phyloP scores from a whole-genome alignment of 2,113 vertebrate genomes.

The Madoqua kirkii region DNA sequence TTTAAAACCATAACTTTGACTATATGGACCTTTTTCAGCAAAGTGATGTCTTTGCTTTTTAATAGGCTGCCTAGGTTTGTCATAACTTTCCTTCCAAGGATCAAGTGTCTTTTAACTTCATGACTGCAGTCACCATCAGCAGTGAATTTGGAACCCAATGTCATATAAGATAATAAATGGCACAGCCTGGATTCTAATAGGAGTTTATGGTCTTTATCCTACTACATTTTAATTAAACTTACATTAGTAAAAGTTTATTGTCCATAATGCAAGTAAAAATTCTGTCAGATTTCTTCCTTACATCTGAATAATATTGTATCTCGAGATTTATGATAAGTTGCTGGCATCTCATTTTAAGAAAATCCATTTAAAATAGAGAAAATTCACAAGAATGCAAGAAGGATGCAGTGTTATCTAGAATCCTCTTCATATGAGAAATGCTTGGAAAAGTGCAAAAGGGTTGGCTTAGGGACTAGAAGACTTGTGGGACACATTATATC shows the following conservation, averaged over 20 bases:
- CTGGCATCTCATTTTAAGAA: neutral
- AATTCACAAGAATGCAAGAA: neutral
- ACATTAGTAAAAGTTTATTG: neutral
- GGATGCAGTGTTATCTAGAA: neutral
- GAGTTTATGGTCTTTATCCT: neutral
- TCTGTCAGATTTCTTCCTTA: neutral
- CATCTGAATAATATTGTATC: neutral
- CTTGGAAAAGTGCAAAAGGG: neutral
- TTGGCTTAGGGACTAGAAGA: neutral
- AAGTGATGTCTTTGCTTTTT: neutral
- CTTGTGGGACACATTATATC: neutral
- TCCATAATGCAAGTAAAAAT: neutral
- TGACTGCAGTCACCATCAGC: neutral
- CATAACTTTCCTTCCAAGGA: neutral
- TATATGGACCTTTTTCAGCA: neutral
- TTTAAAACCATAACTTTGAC: neutral
- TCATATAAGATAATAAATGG: neutral
- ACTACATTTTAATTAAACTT: neutral
- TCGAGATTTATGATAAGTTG: neutral
- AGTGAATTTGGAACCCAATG: neutral
- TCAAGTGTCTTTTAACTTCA: neutral
- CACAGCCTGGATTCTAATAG: neutral
- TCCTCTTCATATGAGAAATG: neutral
- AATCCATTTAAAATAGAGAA: neutral
- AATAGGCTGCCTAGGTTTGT: neutral